Evolutionary conservation across 2,888 invertebrate species (phyloP).

Genomic region (Sinodicranocentrus sp.): DNA sequence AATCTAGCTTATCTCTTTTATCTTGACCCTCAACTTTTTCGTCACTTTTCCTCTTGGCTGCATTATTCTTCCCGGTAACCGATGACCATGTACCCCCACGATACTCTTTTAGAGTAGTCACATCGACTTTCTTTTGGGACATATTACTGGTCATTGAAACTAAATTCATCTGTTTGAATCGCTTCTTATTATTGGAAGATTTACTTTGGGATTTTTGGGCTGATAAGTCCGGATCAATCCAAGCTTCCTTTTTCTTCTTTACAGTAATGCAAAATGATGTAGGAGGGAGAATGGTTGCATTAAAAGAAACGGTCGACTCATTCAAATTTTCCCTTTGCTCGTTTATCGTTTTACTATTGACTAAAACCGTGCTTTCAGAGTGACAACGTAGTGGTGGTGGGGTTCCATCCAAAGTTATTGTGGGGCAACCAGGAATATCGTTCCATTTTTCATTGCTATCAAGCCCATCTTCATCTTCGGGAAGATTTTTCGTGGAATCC

Average conservation of each 20-base stretch:
- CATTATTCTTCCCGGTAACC: neutral
- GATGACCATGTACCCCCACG: neutral
- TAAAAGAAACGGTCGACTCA: too few relatives aligned
- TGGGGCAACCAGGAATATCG: neutral
- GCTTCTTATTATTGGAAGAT: neutral
- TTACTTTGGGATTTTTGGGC: neutral
- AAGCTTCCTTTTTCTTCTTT: constrained; percentile 30
- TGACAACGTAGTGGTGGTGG: neutral
- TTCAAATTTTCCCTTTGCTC: too few relatives aligned
- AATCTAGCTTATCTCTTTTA: neutral
- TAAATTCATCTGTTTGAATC: constrained; percentile 9
- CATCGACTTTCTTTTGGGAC: constrained; percentile 21
- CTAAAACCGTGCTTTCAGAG: too few relatives aligned
- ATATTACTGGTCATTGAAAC: neutral
- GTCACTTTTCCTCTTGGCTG: constrained; percentile 46
- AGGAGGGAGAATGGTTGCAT: neutral
- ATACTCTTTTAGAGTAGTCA: constrained; percentile 21
- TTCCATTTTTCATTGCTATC: neutral
- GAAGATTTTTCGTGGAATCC: neutral
- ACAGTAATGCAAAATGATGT: neutral
- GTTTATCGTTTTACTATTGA: neutral
- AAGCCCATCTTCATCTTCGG: neutral
- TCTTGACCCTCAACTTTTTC: constrained; percentile 25
- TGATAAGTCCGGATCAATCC: constrained; percentile 15
- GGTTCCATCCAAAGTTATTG: constrained; percentile 16